Evolutionary conservation across 1,140 invertebrate genomes (phyloP).

Genomic region (Zaprionus camerounensis): DNA sequence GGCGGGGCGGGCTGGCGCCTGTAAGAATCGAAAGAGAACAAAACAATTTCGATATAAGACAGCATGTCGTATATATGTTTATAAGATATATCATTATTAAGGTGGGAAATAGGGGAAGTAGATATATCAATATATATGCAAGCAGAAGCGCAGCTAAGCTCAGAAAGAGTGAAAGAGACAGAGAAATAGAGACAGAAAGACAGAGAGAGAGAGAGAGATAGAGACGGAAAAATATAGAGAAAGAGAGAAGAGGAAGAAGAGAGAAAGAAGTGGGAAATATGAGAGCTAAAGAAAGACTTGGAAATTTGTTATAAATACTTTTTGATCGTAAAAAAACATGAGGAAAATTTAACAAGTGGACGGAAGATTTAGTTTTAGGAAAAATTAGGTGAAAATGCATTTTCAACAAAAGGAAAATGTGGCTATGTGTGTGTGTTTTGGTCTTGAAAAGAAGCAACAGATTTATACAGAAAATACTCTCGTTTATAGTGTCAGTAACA

Average conservation of each 20-base stretch:
- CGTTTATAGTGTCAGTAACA: constrained; percentile 9
- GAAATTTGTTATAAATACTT: constrained; percentile 16
- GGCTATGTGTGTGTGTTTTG: background rate
- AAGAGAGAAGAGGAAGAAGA: constrained; percentile 15
- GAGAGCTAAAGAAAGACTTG: constrained; percentile 12
- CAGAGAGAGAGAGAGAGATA: constrained; percentile 24
- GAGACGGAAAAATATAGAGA: constrained; percentile 33
- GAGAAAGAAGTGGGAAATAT: constrained; percentile 20
- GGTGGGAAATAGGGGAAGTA: constrained; percentile 31
- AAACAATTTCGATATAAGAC: constrained; percentile 77
- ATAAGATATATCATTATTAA: constrained; percentile 52
- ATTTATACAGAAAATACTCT: constrained; percentile 21
- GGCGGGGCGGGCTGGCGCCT: constrained; percentile 57
- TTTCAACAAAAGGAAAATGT: constrained; percentile 25
- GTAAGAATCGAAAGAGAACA: constrained; percentile 78
- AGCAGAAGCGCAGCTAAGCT: constrained; percentile 53
- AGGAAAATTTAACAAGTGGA: constrained; percentile 27
- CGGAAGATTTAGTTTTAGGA: constrained; percentile 8
- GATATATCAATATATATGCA: constrained; percentile 41
- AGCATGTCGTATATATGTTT: constrained; percentile 44
- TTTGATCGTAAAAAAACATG: constrained; percentile 14
- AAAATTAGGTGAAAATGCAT: constrained; percentile 49
- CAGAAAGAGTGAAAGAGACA: constrained; percentile 21
- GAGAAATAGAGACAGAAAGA: constrained; percentile 25
- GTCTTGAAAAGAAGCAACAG: constrained; percentile 26